phyloP scores from a whole-genome alignment of 2,888 invertebrate genomes.

The Callinectes sapidus region DNA sequence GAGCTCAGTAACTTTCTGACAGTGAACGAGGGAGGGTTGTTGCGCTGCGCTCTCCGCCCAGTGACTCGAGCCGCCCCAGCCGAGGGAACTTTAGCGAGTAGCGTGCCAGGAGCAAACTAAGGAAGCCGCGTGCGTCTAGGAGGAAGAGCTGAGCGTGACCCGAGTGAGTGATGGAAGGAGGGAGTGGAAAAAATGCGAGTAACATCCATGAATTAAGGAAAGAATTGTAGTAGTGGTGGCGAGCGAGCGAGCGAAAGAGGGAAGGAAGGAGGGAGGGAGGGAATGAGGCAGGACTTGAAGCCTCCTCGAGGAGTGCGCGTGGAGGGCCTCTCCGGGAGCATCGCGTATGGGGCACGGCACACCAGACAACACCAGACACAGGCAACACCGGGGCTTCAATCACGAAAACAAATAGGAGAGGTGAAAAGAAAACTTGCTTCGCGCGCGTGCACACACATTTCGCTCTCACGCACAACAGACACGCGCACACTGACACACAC shows the following conservation, averaged over 20 bases:
- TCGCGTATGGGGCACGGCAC: slow-evolving; percentile 15
- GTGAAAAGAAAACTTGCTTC: not conserved
- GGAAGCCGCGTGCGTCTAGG: not conserved
- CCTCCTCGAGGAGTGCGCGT: not conserved
- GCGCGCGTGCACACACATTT: not conserved
- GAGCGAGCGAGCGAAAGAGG: not conserved
- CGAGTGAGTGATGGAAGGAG: not conserved
- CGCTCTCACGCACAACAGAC: not conserved
- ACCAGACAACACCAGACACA: not conserved
- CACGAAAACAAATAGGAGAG: not conserved
- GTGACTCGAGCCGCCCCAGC: slow-evolving; percentile 10
- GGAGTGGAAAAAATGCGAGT: not conserved
- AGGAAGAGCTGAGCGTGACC: not conserved
- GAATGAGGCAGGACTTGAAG: slow-evolving; percentile 20
- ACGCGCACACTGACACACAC: not conserved
- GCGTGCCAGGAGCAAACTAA: not conserved
- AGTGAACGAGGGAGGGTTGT: not conserved
- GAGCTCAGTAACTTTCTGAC: slow-evolving; percentile 22
- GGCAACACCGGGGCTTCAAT: not conserved
- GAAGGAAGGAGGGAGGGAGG: not conserved
- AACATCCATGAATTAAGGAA: slow-evolving; percentile 23
- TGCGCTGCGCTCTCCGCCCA: not conserved
- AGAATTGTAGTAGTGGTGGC: slow-evolving; percentile 8
- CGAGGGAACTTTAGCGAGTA: not conserved
- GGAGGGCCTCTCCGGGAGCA: not conserved